Percentiles rank a stretch among this genome's conserved stretches.
Evolutionary conservation across 2,888 invertebrate species (phyloP).

Genomic region (Apoda limacodes): DNA sequence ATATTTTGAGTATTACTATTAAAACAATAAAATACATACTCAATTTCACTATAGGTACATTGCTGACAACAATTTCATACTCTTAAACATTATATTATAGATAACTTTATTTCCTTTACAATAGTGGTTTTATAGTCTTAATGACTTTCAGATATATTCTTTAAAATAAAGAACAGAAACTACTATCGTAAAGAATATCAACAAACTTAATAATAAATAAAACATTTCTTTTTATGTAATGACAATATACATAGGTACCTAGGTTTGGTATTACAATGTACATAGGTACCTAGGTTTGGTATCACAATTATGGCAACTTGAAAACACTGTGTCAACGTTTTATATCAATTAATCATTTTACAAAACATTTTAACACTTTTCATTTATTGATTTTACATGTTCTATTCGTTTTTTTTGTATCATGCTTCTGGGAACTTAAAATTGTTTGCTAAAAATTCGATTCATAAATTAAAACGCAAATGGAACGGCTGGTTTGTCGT

Average conservation of each 20-base stretch:
- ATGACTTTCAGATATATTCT: slow-evolving; percentile 1
- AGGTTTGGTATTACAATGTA: slow-evolving; percentile 38
- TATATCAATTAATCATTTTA: slow-evolving; percentile 17
- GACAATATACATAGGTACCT: slow-evolving; percentile 11
- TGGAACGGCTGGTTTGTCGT: slow-evolving; percentile 54
- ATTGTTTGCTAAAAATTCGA: slow-evolving; percentile 15
- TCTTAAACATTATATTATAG: slow-evolving; percentile 1
- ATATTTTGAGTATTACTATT: slow-evolving; percentile 57
- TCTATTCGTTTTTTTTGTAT: too few species aligned
- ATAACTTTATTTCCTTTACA: slow-evolving; percentile 1
- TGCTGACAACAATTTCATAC: slow-evolving; percentile 10
- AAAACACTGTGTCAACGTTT: slow-evolving; percentile 17
- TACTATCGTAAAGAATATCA: slow-evolving; percentile 1
- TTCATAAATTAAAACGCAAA: slow-evolving; percentile 46
- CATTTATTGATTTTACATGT: background rate
- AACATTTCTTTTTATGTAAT: slow-evolving; percentile 1
- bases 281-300: slow-evolving; percentile 37
- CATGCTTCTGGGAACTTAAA: slow-evolving; percentile 27
- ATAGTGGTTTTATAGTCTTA: slow-evolving; percentile 2
- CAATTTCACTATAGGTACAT: too few species aligned
- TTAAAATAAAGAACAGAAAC: slow-evolving; percentile 4
- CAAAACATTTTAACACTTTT: slow-evolving; percentile 18
- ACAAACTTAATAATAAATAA: slow-evolving; percentile 4
- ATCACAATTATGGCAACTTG: slow-evolving; percentile 62
- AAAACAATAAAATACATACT: slow-evolving; percentile 29